Base-by-base conservation (phyloP, 2,797 vertebrate genomes). In the Limosa lapponica region DNA sequence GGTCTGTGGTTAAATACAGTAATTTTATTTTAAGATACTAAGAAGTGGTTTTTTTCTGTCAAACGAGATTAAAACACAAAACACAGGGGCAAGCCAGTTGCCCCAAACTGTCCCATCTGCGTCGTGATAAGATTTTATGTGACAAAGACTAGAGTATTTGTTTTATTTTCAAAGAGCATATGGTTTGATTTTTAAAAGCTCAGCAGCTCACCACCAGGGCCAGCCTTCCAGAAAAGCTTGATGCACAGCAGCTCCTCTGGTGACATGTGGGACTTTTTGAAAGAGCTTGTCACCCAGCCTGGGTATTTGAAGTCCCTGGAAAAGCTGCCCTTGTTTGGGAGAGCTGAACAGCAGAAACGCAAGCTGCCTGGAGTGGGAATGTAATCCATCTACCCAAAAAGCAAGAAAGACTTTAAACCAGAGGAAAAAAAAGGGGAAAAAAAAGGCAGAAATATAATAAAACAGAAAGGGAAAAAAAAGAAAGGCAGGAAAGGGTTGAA, bases 401-500 rank as follows among this genome's bases (percentile, higher is more conserved):
- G 23, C 43, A 69, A 70, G 39, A 24, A 71, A 70, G 37, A 61
- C 43, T 74, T 70, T 54, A 83, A 95, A 84, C 16, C 4, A 71
- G 48, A 36, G 24, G 4, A 2, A 7, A 13, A 36, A 6, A 4
- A 57, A 37, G n/a, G n/a, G n/a, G n/a, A 24, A 6, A 16, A 41
- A 57, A 32, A 61, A 18, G 6, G 36, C n/a, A 69, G 51, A 73
- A 94, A 82, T 49, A 48, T 20, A 82, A 70, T 65, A 66, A 89
- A 85, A 55, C 11, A 74, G 59, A 95, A 72, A 55, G 16, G 8
- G 49, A 57, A 72, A 49, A 61, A 32, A 51, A 79, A 74, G 32
- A 54, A 90, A 85, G 49, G 67, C 79, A 89, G 70, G 59, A 55
- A 92, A 86, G 69, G 83, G 52, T 72, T 94, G 87, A 96, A 95